Conservation (phyloP, 2,888 invertebrate genomes). For the Hirtodrosophila histrioides region DNA sequence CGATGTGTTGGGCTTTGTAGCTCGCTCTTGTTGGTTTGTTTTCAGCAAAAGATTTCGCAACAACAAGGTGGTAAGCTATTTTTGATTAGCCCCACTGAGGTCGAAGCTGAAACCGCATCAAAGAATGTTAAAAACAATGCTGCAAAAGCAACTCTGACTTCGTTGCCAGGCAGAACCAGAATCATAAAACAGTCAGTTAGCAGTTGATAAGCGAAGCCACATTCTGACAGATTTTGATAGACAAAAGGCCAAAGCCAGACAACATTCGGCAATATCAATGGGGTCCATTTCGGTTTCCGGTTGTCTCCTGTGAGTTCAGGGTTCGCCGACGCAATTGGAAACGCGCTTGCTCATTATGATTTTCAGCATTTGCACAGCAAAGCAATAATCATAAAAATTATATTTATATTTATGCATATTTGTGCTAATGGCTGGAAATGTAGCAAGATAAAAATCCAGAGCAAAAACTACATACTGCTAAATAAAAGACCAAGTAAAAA, state of each 20-base stretch:
- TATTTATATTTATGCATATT: conserved; percentile 49
- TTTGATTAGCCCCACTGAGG: conserved; percentile 58
- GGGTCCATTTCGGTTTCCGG: conserved; percentile 2
- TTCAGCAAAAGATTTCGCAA: conserved; percentile 54
- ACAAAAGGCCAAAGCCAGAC: conserved; percentile 17
- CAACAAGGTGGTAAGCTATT: conserved; percentile 56
- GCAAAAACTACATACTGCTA: conserved; percentile 13
- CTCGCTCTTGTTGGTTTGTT: conserved; percentile 1
- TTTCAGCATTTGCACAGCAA: conserved; percentile 28
- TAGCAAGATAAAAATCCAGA: conserved; percentile 18
- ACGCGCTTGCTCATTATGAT: conserved; percentile 17
- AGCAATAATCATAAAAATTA: conserved; percentile 62
- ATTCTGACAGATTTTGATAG: conserved; percentile 32
- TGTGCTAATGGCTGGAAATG: conserved; percentile 51
- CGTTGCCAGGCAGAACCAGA: conserved; percentile 18
- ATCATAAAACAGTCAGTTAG: conserved; percentile 59
- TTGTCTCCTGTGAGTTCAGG: conserved; percentile 1
- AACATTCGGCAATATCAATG: conserved; percentile 1
- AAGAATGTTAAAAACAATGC: conserved; percentile 21
- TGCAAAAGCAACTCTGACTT: conserved; percentile 2
- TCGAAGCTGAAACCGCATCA: conserved; percentile 11
- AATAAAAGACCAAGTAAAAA: conserved; percentile 24
- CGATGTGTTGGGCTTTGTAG: not conserved
- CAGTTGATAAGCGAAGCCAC: conserved; percentile 55
- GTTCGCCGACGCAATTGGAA: conserved; percentile 2